Percentiles rank a stretch among this genome's conserved stretches.
These are phyloP conservation scores for Leptopilina clavipes DNA, from an alignment of 1,140 invertebrate species.

Conservation along the genomic window DNA sequence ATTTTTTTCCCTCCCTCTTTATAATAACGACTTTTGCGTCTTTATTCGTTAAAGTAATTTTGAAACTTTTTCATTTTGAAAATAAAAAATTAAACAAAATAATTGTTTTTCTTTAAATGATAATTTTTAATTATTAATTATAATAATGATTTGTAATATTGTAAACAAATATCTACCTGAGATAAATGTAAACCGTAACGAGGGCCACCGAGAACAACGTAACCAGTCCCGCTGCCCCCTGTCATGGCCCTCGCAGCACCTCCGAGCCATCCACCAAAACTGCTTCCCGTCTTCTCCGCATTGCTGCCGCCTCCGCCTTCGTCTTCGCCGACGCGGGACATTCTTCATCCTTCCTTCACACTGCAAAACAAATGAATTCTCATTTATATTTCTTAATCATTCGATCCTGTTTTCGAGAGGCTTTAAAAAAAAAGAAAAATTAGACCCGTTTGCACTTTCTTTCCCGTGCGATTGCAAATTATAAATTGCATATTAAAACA, in stretches of 20 bases:
- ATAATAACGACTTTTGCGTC: background rate
- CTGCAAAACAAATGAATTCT: conserved; percentile 49
- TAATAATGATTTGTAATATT: background rate
- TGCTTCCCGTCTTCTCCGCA: conserved; percentile 57
- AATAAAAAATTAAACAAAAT: too few species aligned
- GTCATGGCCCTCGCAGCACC: conserved; percentile 65
- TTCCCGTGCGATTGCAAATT: background rate
- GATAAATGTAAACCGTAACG: conserved; percentile 69
- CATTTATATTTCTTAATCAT: conserved; percentile 30
- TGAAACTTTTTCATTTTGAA: too few species aligned
- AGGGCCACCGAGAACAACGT: conserved; percentile 68
- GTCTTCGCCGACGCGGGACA: conserved; percentile 69
- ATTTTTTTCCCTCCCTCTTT: background rate
- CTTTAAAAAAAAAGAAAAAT: background rate
- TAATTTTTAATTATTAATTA: too few species aligned
- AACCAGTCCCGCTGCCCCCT: conserved; percentile 60
- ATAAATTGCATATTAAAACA: background rate
- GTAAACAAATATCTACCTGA: conserved; percentile 57
- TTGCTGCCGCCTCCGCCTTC: conserved; percentile 60
- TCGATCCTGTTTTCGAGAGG: background rate
- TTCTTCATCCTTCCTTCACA: conserved; percentile 72
- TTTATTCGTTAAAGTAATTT: too few species aligned
- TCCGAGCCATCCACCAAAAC: conserved; percentile 66
- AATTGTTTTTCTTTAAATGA: too few species aligned
- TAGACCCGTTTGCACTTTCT: background rate